phyloP scores from a whole-genome alignment of 1,140 invertebrate genomes.

The Aphaenogaster floridana region DNA sequence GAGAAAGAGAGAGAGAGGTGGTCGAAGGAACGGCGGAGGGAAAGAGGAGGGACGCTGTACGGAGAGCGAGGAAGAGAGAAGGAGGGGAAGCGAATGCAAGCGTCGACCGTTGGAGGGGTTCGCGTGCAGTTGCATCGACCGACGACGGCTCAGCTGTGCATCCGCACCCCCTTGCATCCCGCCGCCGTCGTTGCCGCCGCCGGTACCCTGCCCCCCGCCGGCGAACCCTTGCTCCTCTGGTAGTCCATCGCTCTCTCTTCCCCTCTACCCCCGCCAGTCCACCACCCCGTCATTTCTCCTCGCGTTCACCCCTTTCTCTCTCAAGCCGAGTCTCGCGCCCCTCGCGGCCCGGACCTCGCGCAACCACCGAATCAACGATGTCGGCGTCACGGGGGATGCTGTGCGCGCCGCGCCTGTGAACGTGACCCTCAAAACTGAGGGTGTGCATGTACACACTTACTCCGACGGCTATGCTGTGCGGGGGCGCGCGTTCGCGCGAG shows the following conservation, averaged over 20 bases:
- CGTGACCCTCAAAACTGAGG: slow-evolving; percentile 85
- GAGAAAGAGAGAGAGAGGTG: slow-evolving; percentile 29
- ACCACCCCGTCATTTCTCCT: slow-evolving; percentile 61
- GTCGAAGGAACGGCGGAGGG: slow-evolving; percentile 13
- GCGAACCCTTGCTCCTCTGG: slow-evolving; percentile 61
- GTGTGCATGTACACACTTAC: slow-evolving; percentile 68
- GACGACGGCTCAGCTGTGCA: slow-evolving; percentile 83
- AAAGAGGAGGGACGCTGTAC: neutral
- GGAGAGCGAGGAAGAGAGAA: slow-evolving; percentile 37
- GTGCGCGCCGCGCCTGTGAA: slow-evolving; percentile 82
- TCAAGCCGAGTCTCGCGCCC: slow-evolving; percentile 46
- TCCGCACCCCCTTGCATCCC: slow-evolving; percentile 62
- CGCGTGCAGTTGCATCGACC: slow-evolving; percentile 83
- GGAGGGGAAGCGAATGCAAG: slow-evolving; percentile 50
- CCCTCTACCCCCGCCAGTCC: neutral
- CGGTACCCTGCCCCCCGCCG: neutral
- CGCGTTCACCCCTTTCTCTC: slow-evolving; percentile 47
- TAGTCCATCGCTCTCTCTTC: slow-evolving; percentile 51
- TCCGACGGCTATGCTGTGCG: slow-evolving; percentile 24
- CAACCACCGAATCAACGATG: slow-evolving; percentile 82
- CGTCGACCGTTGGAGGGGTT: slow-evolving; percentile 65
- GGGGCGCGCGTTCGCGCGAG: slow-evolving; percentile 19
- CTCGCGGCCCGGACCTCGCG: slow-evolving; percentile 82
- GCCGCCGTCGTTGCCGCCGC: neutral
- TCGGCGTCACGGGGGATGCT: slow-evolving; percentile 78